Evolutionary conservation across 37 sponge, comb jelly and placozoan species (phyloP).

Genomic region (Geodia barretti): DNA sequence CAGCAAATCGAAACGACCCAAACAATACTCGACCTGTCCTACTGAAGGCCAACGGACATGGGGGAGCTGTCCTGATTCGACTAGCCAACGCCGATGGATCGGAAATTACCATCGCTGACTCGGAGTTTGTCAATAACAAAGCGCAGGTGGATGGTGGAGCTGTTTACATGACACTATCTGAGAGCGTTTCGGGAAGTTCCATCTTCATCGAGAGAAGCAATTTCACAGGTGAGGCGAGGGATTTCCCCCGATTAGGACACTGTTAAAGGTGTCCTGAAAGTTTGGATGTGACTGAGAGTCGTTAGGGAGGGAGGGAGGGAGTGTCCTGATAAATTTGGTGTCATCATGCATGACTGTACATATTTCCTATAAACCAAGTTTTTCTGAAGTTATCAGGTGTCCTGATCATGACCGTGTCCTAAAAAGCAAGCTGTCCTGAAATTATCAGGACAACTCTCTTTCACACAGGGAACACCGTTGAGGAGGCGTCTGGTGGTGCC

Average conservation of each 20-base stretch:
- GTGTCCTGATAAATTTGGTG: too few species aligned
- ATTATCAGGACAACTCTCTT: too few species aligned
- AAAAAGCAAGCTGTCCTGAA: too few species aligned
- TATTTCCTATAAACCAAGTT: too few species aligned
- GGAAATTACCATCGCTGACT: conserved; percentile 23
- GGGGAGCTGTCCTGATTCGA: conserved; percentile 60
- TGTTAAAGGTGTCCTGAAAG: too few species aligned
- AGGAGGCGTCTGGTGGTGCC: conserved; percentile 68
- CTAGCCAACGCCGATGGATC: conserved; percentile 14
- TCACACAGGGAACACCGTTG: conserved; percentile 53
- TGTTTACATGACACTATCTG: conserved; percentile 61
- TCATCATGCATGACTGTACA: too few species aligned
- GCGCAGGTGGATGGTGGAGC: conserved; percentile 79
- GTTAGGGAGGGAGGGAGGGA: too few species aligned
- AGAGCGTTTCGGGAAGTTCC: conserved; percentile 1
- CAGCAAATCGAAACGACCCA: conserved; percentile 27
- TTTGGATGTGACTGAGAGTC: too few species aligned
- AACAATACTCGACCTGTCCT: conserved; percentile 61
- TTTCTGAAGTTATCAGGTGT: too few species aligned
- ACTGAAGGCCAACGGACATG: conserved; percentile 69
- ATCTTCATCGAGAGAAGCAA: conserved; percentile 23
- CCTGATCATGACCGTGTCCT: too few species aligned
- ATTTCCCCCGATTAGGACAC: too few species aligned
- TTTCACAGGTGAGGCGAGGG: conserved; percentile 28
- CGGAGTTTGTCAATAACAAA: conserved; percentile 34